These are phyloP conservation scores for Drosophila orosa DNA, from an alignment of 1,140 invertebrate genomes.

Conservation along the genomic window DNA sequence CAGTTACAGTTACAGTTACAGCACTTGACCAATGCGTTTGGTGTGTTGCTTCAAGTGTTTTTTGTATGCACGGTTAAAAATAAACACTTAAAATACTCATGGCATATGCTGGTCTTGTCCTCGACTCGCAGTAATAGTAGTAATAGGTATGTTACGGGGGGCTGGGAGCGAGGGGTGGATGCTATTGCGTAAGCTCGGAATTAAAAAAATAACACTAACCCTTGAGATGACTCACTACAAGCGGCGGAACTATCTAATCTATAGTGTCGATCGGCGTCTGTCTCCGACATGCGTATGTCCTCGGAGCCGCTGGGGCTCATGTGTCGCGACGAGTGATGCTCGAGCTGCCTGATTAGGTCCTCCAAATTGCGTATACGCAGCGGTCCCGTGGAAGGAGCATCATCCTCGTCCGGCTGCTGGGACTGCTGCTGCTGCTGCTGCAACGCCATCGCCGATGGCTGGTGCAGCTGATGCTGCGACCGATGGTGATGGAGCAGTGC, in stretches of 20 bases:
- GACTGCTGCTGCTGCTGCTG: conserved; percentile 56
- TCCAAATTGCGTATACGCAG: conserved; percentile 95
- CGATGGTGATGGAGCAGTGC: conserved; percentile 80
- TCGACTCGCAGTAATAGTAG: conserved; percentile 2
- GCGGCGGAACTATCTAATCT: conserved; percentile 92
- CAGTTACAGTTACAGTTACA: not conserved
- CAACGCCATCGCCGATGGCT: conserved; percentile 62
- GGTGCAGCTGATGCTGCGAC: conserved; percentile 79
- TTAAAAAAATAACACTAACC: conserved; percentile 85
- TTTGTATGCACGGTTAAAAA: not conserved
- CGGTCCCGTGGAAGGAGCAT: conserved; percentile 89
- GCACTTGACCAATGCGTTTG: not conserved
- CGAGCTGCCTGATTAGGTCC: conserved; percentile 94
- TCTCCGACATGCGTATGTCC: conserved; percentile 95
- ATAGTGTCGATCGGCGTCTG: conserved; percentile 94
- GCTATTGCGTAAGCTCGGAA: conserved; percentile 23
- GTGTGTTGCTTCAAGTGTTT: not conserved
- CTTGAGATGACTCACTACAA: conserved; percentile 90
- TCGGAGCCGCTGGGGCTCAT: conserved; percentile 96
- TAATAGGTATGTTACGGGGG: conserved; percentile 4
- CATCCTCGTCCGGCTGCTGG: conserved; percentile 87
- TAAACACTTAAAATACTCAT: conserved; percentile 6
- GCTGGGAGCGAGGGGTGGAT: not conserved
- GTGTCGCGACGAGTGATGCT: conserved; percentile 93
- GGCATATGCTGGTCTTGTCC: conserved; percentile 8